phyloP scores from a whole-genome alignment of 1,140 invertebrate species.

The Thereuonema tuberculata region DNA sequence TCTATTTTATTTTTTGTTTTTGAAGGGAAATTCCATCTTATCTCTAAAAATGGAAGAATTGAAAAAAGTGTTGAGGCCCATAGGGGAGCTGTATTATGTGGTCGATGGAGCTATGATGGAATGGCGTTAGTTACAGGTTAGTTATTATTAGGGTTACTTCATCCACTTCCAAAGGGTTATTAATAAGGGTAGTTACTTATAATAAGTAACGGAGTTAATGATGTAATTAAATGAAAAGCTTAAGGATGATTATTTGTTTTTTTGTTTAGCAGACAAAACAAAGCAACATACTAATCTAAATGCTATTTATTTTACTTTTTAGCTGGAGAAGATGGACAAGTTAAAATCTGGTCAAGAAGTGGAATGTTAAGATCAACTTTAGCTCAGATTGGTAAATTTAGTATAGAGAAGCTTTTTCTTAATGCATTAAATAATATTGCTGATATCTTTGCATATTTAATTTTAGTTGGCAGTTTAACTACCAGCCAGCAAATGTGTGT shows the following conservation, averaged over 20 bases:
- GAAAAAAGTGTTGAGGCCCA: slow-evolving; percentile 89
- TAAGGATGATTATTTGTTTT: too few relatives aligned
- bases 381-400: slow-evolving; percentile 55
- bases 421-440: not conserved
- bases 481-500: too few relatives aligned
- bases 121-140: slow-evolving; percentile 72
- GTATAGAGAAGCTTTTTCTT: slow-evolving; percentile 12
- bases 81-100: slow-evolving; percentile 56
- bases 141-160: too few relatives aligned
- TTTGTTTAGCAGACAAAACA: too few relatives aligned
- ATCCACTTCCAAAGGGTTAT: too few relatives aligned
- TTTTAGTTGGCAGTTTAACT: too few relatives aligned
- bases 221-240: too few relatives aligned
- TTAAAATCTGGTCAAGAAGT: slow-evolving; percentile 93
- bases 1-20: slow-evolving; percentile 4
- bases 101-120: slow-evolving; percentile 80
- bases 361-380: slow-evolving; percentile 87
- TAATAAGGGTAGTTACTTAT: too few relatives aligned
- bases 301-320: too few relatives aligned
- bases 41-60: slow-evolving; percentile 73
- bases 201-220: too few relatives aligned
- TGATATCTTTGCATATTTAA: too few relatives aligned
- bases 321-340: slow-evolving; percentile 90
- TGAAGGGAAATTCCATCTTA: slow-evolving; percentile 69
- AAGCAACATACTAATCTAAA: too few relatives aligned